Conservation (phyloP, 35 echinoderm and acorn worm genomes). For the Apostichopus parvimensis region DNA sequence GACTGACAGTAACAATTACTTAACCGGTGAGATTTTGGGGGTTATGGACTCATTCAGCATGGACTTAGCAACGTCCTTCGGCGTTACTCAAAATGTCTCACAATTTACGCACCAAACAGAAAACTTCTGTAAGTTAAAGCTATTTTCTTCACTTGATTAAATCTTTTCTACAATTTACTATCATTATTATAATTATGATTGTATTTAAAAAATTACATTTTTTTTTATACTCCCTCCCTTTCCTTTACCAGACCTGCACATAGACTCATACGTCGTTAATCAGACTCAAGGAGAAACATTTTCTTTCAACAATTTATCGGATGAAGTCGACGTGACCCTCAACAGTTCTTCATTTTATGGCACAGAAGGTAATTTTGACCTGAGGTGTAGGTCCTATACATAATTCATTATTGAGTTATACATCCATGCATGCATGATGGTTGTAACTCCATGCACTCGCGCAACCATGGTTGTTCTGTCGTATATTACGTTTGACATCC, state of each 20-base stretch:
- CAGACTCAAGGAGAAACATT: not conserved
- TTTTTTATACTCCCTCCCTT: too few relatives aligned
- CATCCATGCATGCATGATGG: too few relatives aligned
- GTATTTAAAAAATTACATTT: too few relatives aligned
- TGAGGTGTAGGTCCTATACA: too few relatives aligned
- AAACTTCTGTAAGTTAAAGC: conserved; percentile 18
- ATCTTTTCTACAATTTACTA: too few relatives aligned
- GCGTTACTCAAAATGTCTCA: not conserved
- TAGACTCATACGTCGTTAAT: not conserved
- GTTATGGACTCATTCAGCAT: conserved; percentile 26
- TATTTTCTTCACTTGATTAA: not conserved
- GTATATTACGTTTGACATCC: too few relatives aligned
- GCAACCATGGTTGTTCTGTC: too few relatives aligned
- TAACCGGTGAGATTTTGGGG: not conserved
- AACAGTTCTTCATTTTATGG: too few relatives aligned
- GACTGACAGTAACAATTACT: not conserved
- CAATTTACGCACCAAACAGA: not conserved
- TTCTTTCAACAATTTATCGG: conserved; percentile 12
- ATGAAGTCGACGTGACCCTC: not conserved
- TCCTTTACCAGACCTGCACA: not conserved
- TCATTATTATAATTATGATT: too few relatives aligned
- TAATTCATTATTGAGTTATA: too few relatives aligned
- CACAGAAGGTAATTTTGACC: too few relatives aligned
- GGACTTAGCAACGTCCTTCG: not conserved
- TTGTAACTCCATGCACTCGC: too few relatives aligned